phyloP scores from a whole-genome alignment of 2,888 invertebrate genomes.

The Drosophila paramelanica region DNA sequence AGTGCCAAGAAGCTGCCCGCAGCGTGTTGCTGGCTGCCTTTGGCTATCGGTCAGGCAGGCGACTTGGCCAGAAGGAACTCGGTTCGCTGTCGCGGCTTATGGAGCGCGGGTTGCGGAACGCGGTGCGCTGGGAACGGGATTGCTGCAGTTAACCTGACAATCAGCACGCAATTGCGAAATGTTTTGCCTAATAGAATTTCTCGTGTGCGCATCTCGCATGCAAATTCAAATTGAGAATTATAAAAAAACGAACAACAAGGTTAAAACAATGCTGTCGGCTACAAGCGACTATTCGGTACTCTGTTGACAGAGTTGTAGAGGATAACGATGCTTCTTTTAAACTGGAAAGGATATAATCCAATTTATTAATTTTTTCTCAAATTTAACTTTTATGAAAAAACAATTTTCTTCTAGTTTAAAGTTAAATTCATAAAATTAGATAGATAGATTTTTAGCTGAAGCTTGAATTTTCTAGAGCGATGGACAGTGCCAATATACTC shows the following conservation, averaged over 20 bases:
- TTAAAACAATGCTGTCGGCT: not conserved
- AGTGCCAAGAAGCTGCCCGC: conserved; percentile 16
- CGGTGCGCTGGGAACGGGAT: not conserved
- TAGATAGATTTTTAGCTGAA: too few species aligned
- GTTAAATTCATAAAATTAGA: not conserved
- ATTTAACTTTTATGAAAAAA: not conserved
- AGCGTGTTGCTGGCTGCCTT: conserved; percentile 13
- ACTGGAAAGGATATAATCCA: too few species aligned
- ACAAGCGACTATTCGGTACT: not conserved
- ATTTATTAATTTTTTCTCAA: not conserved
- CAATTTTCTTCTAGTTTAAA: too few species aligned
- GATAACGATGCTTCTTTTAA: too few species aligned
- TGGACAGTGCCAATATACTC: not conserved
- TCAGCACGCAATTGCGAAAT: conserved; percentile 81
- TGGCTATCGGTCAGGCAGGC: conserved; percentile 33
- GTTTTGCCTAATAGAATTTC: conserved; percentile 79
- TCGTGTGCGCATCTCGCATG: conserved; percentile 74
- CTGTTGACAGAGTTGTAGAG: not conserved
- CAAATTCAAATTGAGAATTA: conserved; percentile 63
- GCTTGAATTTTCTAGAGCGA: too few species aligned
- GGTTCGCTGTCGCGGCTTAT: not conserved
- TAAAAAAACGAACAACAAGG: conserved; percentile 9
- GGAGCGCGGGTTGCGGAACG: not conserved
- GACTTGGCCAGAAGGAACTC: not conserved
- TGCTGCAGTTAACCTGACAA: conserved; percentile 57